A percentile compares a stretch with the other conserved stretches of the same genome.
Evolutionary conservation across 1,140 invertebrate species (phyloP).

Genomic region (Micrasema minimum): DNA sequence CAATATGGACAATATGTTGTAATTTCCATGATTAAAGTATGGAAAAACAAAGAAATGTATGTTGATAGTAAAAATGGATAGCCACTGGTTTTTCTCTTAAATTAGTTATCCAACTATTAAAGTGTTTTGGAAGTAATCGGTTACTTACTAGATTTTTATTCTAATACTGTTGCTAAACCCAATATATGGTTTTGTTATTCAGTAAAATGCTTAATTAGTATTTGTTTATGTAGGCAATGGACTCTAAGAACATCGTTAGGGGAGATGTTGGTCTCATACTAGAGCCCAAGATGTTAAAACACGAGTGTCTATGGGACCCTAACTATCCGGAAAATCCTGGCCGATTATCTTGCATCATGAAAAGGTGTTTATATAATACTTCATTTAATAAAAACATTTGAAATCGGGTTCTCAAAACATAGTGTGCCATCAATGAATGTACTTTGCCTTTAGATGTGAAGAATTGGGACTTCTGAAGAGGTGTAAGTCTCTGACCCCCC

Average conservation of each 20-base stretch:
- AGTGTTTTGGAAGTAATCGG: no score
- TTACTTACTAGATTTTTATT: no score
- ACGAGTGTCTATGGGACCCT: constrained; percentile 84
- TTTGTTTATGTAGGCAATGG: constrained; percentile 67
- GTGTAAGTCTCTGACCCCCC: constrained; percentile 71
- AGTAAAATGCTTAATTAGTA: no score
- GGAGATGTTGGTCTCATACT: constrained; percentile 81
- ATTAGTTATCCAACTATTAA: no score
- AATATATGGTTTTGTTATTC: no score
- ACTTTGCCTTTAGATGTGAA: constrained; percentile 68
- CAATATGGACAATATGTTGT: no score
- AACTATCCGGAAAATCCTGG: constrained; percentile 86
- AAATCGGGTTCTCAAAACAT: neutral
- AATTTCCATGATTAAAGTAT: no score
- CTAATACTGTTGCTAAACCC: no score
- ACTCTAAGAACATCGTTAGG: constrained; percentile 68
- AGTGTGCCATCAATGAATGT: neutral
- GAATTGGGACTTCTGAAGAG: constrained; percentile 78
- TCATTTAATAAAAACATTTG: neutral
- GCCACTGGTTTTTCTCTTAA: no score
- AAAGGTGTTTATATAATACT: constrained; percentile 67
- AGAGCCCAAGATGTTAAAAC: constrained; percentile 80
- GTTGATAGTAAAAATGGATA: no score
- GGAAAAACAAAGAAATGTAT: no score
- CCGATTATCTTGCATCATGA: constrained; percentile 75